Evolutionary conservation across 2,113 vertebrate species (phyloP), one percentile per base, ranked within the genome.

Genomic region (Phylloscopus whistleri): DNA sequence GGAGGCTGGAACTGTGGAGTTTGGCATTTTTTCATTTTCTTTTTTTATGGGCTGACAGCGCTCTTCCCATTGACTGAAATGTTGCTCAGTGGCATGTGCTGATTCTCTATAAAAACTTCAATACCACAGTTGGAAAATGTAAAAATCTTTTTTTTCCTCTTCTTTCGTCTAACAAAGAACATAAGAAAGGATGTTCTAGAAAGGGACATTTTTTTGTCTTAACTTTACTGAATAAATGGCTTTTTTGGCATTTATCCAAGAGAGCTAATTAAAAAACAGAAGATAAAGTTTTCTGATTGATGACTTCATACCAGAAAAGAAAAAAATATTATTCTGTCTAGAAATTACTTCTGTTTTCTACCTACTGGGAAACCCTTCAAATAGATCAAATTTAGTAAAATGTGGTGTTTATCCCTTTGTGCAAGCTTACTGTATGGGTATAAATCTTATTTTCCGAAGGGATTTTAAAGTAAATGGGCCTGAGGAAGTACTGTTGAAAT

Each of bases 61-160:
- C 30, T 53, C 60, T 77, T 94, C 85, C n/a, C 37, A 62, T 44
- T 94, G 85, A 90, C 51, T 96, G 90, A 93, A 95, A 74, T 41
- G 75, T 30, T 86, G 20, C 72, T 94, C 16, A 35, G 59, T 1
- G 2, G 16, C 72, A 80, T 93, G 59, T 69, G 30, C 43, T 94
- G 76, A 86, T 93, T 75, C 7, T 15, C 72, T 59, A 26, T 43
- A 49, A 66, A 90, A 80, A 74, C 63, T 90, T 96, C 83, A 95
- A 88, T 86, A n/a, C 31, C 63, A 31, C 49, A 44, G 46, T 22
- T 90, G 92, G 90, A 95, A 87, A 86, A 76, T 3, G 13, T 51
- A 37, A 79, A 85, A 73, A 63, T 24, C 33, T 70, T 86, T 95
- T 92, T 12, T 86, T 89, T 86, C 72, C n/a, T 58, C 13, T 80